Evolutionary conservation across 2,888 invertebrate species (phyloP).

Genomic region (Thalpophila matura): DNA sequence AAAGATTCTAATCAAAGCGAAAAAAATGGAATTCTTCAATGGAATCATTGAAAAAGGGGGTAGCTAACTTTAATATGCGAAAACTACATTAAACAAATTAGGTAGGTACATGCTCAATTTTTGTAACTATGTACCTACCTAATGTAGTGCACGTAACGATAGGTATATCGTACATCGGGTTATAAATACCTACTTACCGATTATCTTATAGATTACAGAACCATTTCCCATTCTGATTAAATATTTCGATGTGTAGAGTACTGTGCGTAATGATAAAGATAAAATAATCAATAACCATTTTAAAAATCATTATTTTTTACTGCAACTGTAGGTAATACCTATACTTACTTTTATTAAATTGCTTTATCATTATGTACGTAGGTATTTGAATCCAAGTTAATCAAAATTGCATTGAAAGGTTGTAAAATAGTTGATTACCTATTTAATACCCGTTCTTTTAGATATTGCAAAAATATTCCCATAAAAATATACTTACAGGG

Average conservation of each 20-base stretch:
- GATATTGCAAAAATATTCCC: background rate
- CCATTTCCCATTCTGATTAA: conserved; percentile 9
- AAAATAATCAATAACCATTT: background rate
- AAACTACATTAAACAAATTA: background rate
- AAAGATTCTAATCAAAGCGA: conserved; percentile 12
- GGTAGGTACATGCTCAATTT: background rate
- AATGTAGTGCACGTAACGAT: conserved; percentile 5
- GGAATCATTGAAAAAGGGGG: too few relatives aligned
- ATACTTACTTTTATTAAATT: too few relatives aligned
- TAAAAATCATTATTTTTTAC: too few relatives aligned
- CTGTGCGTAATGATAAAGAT: background rate
- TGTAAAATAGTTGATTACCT: background rate
- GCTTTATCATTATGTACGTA: background rate
- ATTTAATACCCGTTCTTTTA: background rate
- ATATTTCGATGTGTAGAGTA: conserved; percentile 1
- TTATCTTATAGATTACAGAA: conserved; percentile 32
- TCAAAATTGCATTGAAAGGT: conserved; percentile 22
- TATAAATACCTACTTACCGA: conserved; percentile 10
- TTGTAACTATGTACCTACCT: background rate
- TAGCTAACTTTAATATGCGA: background rate
- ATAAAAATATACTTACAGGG: too few relatives aligned
- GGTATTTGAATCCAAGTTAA: conserved; percentile 1
- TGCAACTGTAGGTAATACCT: too few relatives aligned
- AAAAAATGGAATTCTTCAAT: background rate
- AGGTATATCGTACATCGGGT: conserved; percentile 12